Evolutionary conservation across 2,113 vertebrate genomes (phyloP).

Genomic region (Diadophis punctatus): DNA sequence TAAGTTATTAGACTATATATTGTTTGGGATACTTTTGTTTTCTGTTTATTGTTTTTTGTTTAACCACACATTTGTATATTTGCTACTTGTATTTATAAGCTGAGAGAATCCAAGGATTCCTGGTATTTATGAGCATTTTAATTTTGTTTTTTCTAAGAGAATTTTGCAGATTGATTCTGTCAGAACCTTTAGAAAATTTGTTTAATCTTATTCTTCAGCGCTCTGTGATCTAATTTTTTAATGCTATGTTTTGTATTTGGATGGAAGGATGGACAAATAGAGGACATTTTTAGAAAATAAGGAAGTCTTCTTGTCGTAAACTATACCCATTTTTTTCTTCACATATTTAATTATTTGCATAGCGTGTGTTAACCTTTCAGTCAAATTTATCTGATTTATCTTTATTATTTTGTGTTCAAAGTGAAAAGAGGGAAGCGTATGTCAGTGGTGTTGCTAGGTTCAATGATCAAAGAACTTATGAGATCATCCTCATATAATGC

Average conservation of each 20-base stretch:
- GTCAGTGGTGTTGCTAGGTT: neutral
- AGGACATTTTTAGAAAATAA: neutral
- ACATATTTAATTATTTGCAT: neutral
- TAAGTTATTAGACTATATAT: constrained; percentile 50
- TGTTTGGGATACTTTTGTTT: neutral
- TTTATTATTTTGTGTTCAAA: neutral
- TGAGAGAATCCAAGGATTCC: neutral
- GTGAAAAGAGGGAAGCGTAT: neutral
- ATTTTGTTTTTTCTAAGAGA: neutral
- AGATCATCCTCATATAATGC: neutral
- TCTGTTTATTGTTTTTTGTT: too few species aligned
- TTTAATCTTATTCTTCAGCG: neutral
- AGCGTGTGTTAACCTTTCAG: neutral
- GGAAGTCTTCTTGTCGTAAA: neutral
- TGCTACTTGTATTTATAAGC: neutral
- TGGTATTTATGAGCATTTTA: neutral
- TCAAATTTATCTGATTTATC: neutral
- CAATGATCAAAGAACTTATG: neutral
- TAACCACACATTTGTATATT: neutral
- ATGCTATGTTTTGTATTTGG: neutral
- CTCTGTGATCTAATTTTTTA: neutral
- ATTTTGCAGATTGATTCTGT: neutral
- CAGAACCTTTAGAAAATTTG: neutral
- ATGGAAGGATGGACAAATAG: neutral
- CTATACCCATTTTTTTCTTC: neutral